phyloP scores from a whole-genome alignment of 2,888 invertebrate genomes.

The Ernsta delagoae region DNA sequence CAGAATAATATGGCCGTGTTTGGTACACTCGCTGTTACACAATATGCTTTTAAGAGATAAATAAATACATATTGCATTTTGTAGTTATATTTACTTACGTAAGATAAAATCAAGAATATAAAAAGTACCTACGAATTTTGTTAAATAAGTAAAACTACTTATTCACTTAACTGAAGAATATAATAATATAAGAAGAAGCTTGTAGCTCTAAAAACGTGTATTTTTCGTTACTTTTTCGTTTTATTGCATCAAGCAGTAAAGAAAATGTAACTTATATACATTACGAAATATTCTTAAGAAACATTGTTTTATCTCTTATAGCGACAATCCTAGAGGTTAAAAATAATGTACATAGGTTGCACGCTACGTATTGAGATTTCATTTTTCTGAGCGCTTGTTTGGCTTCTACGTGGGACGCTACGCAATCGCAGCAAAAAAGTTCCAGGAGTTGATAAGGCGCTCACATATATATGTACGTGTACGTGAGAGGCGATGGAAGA shows the following conservation, averaged over 20 bases:
- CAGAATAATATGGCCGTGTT: slow-evolving; percentile 21
- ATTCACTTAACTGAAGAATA: too few species aligned
- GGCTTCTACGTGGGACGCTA: background rate
- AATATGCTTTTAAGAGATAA: background rate
- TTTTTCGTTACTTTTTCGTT: background rate
- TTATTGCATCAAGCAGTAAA: slow-evolving; percentile 15
- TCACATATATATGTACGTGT: slow-evolving; percentile 36
- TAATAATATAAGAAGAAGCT: too few species aligned
- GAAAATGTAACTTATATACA: background rate
- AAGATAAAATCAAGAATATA: too few species aligned
- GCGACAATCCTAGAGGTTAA: background rate
- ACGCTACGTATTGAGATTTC: slow-evolving; percentile 3
- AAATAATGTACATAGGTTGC: background rate
- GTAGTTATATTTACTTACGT: too few species aligned
- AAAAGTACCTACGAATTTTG: too few species aligned
- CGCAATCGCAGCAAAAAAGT: slow-evolving; percentile 13
- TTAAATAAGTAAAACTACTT: too few species aligned
- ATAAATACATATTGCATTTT: background rate
- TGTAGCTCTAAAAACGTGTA: too few species aligned
- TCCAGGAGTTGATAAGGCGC: slow-evolving; percentile 27
- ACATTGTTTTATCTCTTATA: background rate
- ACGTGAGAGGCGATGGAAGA: slow-evolving; percentile 45
- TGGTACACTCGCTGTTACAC: slow-evolving; percentile 22
- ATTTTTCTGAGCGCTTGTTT: slow-evolving; percentile 1
- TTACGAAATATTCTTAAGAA: slow-evolving; percentile 19